Evolutionary conservation across 30 jellyfish, hydroid and myxozoan genomes (phyloP), one percentile per base, ranked within the genome.

Genomic region (Cassiopea xamachana): DNA sequence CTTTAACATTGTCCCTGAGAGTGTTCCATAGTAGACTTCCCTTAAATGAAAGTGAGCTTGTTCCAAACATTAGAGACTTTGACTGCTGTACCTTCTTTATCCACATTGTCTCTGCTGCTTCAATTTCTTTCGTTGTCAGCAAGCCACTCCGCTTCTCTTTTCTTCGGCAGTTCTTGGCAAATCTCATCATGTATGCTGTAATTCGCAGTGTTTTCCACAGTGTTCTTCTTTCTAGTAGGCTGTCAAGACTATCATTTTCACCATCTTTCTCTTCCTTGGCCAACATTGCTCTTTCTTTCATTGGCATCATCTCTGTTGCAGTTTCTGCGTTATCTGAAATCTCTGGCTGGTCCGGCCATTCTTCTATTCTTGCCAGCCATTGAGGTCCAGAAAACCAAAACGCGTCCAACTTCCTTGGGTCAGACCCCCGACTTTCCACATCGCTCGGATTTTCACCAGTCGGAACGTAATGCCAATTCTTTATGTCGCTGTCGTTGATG

Each of bases 321-420:
- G 77, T 79, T 15, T 79, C 74, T 18, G 75, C 87, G 16, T 16
- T 58, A 3, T 81, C 90, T 17, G 60, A 62, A 39, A 71, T 62
- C 4, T 55, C 90, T 58, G 86, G 82, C 61, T 81, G 77, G 77
- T 68, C 77, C 58, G 86, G 80, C 90, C 90, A 81, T 81, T 55
- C 85, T 9, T 60, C 90, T 17, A 16, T 62, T 81, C 64, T 62
- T 62, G 90, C 64, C 60, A 81, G 90, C 90, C 90, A 81, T 81
- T 62, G 80, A 45, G 90, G 90, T 44, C 90, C 90, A n/a, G 62
- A 81, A 62, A 58, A 81, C 81, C 81, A 81, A 58, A 60, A 15
- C 16, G 90, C 60, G 46, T 64, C 90, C 86, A 81, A 48, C 81
- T 62, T 81, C 83, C 64, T 58, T 81, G 81, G 90, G 83, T 81